Evolutionary conservation across 2,113 vertebrate species (phyloP).

Genomic region (Scophthalmus maximus): DNA sequence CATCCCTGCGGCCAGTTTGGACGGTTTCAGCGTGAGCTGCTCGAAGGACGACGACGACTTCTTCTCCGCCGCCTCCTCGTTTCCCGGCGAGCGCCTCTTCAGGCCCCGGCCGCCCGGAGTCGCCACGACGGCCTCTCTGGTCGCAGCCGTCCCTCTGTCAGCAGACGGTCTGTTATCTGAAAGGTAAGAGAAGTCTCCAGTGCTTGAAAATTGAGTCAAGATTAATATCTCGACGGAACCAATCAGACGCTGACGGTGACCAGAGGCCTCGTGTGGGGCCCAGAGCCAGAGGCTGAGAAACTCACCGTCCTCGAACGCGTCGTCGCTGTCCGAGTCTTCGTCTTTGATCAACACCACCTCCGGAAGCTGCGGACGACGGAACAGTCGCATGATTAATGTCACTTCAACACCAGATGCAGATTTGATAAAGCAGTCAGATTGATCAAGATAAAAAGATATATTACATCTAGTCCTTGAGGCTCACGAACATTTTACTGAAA

Average conservation of each 20-base stretch:
- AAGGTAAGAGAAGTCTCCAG: background rate
- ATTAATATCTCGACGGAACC: too few relatives aligned
- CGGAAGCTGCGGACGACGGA: constrained; percentile 51
- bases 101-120: background rate
- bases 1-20: background rate
- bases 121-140: background rate
- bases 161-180: background rate
- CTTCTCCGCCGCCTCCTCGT: background rate
- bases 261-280: too few relatives aligned
- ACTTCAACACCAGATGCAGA: too few relatives aligned
- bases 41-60: background rate
- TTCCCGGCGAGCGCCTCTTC: constrained; percentile 37
- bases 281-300: background rate
- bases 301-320: constrained; percentile 63
- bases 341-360: constrained; percentile 79
- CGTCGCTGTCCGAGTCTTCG: constrained; percentile 69
- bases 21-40: background rate
- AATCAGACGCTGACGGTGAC: too few relatives aligned
- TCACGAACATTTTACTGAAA: too few relatives aligned
- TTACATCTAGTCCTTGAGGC: too few relatives aligned
- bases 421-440: too few relatives aligned
- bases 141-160: background rate
- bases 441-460: too few relatives aligned
- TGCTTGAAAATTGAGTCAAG: too few relatives aligned
- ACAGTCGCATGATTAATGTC: background rate